phyloP scores from a whole-genome alignment of 2,113 vertebrate species.

The Cacatua alba region DNA sequence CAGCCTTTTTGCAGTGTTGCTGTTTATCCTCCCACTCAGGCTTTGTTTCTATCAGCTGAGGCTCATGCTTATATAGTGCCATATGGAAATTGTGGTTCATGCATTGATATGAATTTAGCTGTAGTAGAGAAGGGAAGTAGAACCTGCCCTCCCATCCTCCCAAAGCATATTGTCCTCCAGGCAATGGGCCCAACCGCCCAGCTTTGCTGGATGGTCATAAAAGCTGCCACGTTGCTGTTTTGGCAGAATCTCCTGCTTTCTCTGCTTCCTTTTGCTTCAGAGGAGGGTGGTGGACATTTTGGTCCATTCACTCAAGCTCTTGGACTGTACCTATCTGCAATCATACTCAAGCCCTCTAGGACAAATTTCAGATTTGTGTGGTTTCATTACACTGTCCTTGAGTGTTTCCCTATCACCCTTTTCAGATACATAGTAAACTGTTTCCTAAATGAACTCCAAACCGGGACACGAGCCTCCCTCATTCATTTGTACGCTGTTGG shows the following conservation, averaged over 20 bases:
- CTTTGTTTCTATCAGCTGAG: background rate
- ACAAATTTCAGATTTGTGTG: background rate
- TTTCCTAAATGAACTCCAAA: background rate
- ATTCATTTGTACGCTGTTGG: background rate
- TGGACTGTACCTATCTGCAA: background rate
- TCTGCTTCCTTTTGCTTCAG: background rate
- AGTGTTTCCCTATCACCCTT: background rate
- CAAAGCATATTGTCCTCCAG: background rate
- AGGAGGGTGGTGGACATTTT: background rate
- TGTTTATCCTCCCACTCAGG: background rate
- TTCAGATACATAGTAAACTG: background rate
- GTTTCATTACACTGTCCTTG: background rate
- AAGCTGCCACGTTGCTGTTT: background rate
- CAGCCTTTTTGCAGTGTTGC: background rate
- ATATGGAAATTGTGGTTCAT: background rate
- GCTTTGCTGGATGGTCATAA: background rate
- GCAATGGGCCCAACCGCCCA: rapidly evolving
- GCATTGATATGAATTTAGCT: background rate
- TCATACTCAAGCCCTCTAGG: background rate
- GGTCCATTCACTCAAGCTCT: background rate
- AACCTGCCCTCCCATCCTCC: background rate
- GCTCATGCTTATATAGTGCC: background rate
- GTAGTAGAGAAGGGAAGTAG: background rate
- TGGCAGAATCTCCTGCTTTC: background rate
- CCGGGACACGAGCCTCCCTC: background rate